Evolutionary conservation across 23 tunicate genomes (phyloP).

Genomic region (Styela clava): DNA sequence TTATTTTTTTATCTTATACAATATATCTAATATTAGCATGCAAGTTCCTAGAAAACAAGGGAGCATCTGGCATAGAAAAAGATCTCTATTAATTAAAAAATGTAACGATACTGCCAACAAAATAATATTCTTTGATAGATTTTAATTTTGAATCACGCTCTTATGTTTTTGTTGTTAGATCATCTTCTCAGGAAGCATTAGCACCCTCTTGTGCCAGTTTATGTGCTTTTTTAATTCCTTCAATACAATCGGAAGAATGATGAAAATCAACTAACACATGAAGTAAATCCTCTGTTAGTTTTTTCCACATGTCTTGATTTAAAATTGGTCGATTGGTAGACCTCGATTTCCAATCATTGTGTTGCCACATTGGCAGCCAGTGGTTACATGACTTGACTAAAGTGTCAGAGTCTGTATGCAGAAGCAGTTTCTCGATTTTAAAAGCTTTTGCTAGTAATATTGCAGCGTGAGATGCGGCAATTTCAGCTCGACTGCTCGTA

Average conservation of each 20-base stretch:
- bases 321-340: background rate
- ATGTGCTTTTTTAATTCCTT: conserved; percentile 24
- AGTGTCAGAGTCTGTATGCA: conserved; percentile 36
- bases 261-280: conserved; percentile 15
- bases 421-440: conserved; percentile 5
- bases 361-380: conserved; percentile 32
- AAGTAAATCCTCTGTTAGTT: conserved; percentile 1
- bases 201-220: conserved; percentile 25
- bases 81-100: no score
- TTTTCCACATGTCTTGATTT: conserved; percentile 26
- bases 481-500: conserved; percentile 36
- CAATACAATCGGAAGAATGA: background rate
- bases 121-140: no score
- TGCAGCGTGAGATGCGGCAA: conserved; percentile 41
- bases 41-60: no score
- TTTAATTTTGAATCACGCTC: no score
- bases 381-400: conserved; percentile 25
- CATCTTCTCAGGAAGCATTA: background rate
- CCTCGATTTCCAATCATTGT: conserved; percentile 20
- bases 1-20: no score
- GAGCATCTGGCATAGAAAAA: no score
- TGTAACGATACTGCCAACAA: no score
- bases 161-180: no score
- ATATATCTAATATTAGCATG: no score
- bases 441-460: conserved; percentile 22